Percentiles rank a stretch among this genome's conserved stretches.
Evolutionary conservation across 2,113 vertebrate species (phyloP).

Genomic region (Ondatra zibethicus): DNA sequence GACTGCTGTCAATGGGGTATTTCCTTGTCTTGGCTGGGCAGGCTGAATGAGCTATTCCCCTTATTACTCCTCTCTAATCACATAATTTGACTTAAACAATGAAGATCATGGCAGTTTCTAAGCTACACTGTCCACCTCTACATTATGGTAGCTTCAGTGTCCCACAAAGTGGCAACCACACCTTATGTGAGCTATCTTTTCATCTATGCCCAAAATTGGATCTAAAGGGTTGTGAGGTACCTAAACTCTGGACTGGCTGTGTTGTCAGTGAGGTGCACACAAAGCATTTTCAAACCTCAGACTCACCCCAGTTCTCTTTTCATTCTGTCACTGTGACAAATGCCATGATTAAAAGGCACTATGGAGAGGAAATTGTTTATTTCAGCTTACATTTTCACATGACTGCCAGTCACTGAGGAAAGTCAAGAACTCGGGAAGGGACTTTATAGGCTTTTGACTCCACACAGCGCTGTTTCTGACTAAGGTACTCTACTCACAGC

Average conservation of each 20-base stretch:
- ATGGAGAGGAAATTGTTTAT: too few relatives aligned
- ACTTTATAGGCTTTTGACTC: background rate
- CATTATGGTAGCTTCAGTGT: background rate
- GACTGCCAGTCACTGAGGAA: too few relatives aligned
- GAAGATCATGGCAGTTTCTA: background rate
- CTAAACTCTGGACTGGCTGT: background rate
- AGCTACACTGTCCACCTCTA: background rate
- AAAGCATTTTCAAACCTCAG: background rate
- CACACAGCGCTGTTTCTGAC: too few relatives aligned
- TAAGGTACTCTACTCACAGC: background rate
- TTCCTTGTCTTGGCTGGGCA: background rate
- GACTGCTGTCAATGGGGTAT: rapidly evolving
- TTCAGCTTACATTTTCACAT: too few relatives aligned
- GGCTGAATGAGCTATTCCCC: background rate
- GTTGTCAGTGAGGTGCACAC: background rate
- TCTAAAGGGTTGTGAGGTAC: too few relatives aligned
- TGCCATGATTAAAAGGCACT: too few relatives aligned
- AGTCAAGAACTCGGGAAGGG: too few relatives aligned
- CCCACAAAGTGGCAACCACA: background rate
- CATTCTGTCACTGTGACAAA: too few relatives aligned
- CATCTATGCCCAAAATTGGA: too few relatives aligned
- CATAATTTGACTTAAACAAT: background rate
- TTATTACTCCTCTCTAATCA: background rate
- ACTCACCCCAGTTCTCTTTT: too few relatives aligned
- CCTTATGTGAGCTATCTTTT: background rate